Conservation (phyloP, 92 coral and sea anemone genomes). For the Epizoanthus illoricatus region DNA sequence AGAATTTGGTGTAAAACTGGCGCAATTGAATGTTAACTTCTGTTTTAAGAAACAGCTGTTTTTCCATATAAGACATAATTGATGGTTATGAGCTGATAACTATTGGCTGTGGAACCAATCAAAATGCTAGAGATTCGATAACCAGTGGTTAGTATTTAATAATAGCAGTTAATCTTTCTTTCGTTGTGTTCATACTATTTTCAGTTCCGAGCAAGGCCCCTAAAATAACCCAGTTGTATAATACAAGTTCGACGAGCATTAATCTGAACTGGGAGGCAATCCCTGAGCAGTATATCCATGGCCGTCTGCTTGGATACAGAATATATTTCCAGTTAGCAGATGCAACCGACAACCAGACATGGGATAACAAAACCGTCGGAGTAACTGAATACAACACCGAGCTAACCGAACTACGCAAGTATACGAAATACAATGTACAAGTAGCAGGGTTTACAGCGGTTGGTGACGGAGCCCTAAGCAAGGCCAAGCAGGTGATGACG, state of each 20-base stretch:
- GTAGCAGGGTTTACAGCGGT: conserved; percentile 73
- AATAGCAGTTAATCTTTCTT: no score
- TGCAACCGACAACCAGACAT: conserved; percentile 29
- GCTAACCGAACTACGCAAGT: conserved; percentile 57
- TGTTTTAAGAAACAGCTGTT: no score
- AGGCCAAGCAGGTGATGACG: conserved; percentile 56
- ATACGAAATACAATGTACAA: conserved; percentile 63
- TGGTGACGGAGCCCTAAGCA: conserved; percentile 67
- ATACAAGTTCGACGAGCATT: conserved; percentile 48
- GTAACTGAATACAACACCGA: conserved; percentile 29
- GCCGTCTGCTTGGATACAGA: conserved; percentile 42
- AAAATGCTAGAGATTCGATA: no score
- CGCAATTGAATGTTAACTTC: no score
- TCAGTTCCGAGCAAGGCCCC: conserved; percentile 70
- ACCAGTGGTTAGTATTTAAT: no score
- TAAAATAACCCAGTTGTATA: conserved; percentile 19
- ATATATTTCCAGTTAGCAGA: conserved; percentile 40
- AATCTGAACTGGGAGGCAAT: conserved; percentile 44
- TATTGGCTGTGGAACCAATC: no score
- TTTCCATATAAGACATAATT: no score
- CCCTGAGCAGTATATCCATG: conserved; percentile 34
- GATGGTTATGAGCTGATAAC: no score
- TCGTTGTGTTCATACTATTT: neutral
- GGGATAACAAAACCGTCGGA: conserved; percentile 51
- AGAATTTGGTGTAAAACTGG: no score